Conservation (phyloP, 37 sponge, comb jelly and placozoan species). For the Mnemiopsis leidyi region DNA sequence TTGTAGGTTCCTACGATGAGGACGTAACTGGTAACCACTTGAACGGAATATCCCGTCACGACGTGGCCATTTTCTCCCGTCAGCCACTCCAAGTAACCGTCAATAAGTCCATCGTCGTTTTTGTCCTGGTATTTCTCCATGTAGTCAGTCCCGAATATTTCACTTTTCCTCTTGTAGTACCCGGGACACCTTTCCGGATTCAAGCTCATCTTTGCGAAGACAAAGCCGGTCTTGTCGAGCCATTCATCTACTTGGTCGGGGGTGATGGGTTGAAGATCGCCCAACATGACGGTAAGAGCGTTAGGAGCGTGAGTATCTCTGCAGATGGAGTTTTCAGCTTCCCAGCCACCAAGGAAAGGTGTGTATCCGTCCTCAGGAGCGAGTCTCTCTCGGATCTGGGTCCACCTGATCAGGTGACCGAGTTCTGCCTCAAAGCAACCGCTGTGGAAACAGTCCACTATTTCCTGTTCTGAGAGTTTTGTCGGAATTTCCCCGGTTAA, state of each 20-base stretch:
- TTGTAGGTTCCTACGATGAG: slow-evolving; percentile 3
- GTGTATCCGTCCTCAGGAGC: slow-evolving; percentile 31
- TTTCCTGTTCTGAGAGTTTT: slow-evolving; percentile 52
- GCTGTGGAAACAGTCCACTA: slow-evolving; percentile 8
- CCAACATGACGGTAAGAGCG: background rate
- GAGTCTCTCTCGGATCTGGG: background rate
- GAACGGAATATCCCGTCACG: background rate
- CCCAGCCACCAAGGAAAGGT: background rate
- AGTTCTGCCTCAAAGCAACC: background rate
- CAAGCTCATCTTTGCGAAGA: background rate
- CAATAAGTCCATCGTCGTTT: background rate
- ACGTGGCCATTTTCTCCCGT: slow-evolving; percentile 47
- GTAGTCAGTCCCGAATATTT: background rate
- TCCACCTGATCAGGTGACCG: background rate
- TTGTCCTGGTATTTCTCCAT: slow-evolving; percentile 28
- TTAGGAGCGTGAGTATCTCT: background rate
- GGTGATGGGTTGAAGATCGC: background rate
- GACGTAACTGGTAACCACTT: background rate
- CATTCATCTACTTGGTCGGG: background rate
- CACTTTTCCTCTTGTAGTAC: background rate
- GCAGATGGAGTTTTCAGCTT: background rate
- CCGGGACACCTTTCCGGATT: background rate
- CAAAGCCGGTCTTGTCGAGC: background rate
- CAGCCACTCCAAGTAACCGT: slow-evolving; percentile 30
- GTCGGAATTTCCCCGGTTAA: background rate